Evolutionary conservation across 1,140 invertebrate species (phyloP).

Genomic region (Belonocnema kinseyi): DNA sequence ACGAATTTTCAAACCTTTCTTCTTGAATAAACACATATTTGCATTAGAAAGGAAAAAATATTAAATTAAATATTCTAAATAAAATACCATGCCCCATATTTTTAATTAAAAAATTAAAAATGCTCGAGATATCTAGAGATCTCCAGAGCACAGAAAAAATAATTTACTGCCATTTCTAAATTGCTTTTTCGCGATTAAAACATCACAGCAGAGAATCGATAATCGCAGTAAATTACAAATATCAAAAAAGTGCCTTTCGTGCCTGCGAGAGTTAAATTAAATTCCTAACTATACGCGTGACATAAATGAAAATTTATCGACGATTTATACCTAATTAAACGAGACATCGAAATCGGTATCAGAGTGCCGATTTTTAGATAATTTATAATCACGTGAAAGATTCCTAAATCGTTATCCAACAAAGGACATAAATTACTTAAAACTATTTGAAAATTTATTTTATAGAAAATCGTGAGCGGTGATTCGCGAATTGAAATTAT

Average conservation of each 20-base stretch:
- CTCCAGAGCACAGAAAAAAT: too few relatives aligned
- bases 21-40: too few relatives aligned
- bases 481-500: neutral
- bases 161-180: too few relatives aligned
- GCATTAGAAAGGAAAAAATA: too few relatives aligned
- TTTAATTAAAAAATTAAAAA: too few relatives aligned
- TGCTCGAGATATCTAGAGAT: too few relatives aligned
- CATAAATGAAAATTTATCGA: neutral
- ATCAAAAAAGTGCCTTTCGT: constrained; percentile 6
- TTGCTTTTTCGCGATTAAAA: too few relatives aligned
- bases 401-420: neutral
- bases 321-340: neutral
- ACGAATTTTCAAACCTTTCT: too few relatives aligned
- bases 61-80: too few relatives aligned
- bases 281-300: constrained; percentile 3
- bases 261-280: constrained; percentile 19
- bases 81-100: too few relatives aligned
- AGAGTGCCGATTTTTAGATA: neutral
- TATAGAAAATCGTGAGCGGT: neutral
- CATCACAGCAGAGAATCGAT: neutral
- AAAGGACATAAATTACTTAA: neutral
- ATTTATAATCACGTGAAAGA: neutral
- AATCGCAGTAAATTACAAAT: neutral
- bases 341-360: neutral
- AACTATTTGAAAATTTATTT: neutral